Conservation (phyloP, 1,140 invertebrate species). For the Druon quercuslanigerum region DNA sequence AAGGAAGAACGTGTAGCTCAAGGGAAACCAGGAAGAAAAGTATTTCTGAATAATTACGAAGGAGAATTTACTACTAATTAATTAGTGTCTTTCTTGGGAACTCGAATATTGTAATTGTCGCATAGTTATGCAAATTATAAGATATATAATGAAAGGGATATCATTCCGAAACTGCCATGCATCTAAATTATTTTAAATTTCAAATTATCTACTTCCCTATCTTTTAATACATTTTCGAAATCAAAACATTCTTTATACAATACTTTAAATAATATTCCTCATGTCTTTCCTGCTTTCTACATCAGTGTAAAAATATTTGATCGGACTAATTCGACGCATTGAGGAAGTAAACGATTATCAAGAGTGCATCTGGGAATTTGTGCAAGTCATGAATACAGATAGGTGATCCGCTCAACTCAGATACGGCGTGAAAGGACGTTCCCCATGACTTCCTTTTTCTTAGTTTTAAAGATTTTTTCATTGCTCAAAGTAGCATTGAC, state of each 20-base stretch:
- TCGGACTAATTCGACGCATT: neutral
- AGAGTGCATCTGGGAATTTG: constrained; percentile 4
- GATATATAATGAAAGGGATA: too few species aligned
- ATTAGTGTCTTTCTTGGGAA: neutral
- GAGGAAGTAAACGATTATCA: constrained; percentile 1
- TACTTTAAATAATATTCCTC: neutral
- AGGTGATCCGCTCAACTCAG: constrained; percentile 6
- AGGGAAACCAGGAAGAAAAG: constrained; percentile 7
- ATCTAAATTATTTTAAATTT: too few species aligned
- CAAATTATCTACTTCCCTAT: too few species aligned
- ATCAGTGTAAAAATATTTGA: neutral
- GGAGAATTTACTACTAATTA: neutral
- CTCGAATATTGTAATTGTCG: neutral
- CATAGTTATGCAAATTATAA: too few species aligned
- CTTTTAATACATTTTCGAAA: too few species aligned
- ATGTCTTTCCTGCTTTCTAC: neutral
- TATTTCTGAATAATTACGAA: constrained; percentile 2
- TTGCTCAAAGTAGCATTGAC: neutral
- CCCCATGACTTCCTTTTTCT: neutral
- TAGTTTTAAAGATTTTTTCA: neutral
- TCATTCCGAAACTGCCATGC: too few species aligned
- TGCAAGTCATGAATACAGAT: neutral
- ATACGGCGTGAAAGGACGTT: neutral
- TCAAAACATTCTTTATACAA: too few species aligned
- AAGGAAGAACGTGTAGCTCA: neutral